Base-by-base conservation (phyloP, 2,113 vertebrate species). In the Piaya cayana region DNA sequence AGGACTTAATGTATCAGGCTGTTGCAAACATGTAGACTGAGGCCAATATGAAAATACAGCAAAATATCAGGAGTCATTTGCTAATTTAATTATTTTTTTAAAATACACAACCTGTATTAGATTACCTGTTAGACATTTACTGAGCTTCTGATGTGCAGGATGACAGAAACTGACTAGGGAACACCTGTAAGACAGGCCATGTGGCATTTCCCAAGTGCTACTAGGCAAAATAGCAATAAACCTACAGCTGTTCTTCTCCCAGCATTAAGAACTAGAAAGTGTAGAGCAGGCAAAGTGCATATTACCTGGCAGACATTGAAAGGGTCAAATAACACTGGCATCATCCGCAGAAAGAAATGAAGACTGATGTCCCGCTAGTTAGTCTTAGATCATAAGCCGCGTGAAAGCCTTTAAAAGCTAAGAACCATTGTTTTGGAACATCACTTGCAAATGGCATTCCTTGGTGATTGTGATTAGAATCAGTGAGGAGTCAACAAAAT, bases 401-500 rank as follows among this genome's bases (percentile, higher is more conserved):
- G 27, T 36, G 68, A 69, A 16, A 88, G 11, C 21, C 39, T 80
- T 82, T 39, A 12, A 43, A 86, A 69, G 39, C 18, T 21, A 90
- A 56, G 13, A 88, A 60, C 4, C 0, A 0, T 39, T 62, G 9
- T 15, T 65, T 69, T 67, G 30, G 21, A 81, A 62, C 62, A 49
- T 25, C 16, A 36, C 8, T 86, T 88, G 30, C 9, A 74, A 68
- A 58, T 53, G 50, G 30, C 8, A 49, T 64, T 86, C 30, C 34
- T 69, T 67, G 36, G 30, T 69, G 12, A 11, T 52, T 77, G 19
- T 72, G 37, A 60, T 74, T 74, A 59, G 45, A 80, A 63, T 53
- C 58, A 53, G 45, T n/a, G 36, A 93, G n/a, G 60, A 84, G 83
- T 88, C 88, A 92, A 90, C 4, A 71, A 77, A 88, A 90, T 21